Evolutionary conservation across 2,888 invertebrate genomes (phyloP).

Genomic region (Diplazon laetatorius): DNA sequence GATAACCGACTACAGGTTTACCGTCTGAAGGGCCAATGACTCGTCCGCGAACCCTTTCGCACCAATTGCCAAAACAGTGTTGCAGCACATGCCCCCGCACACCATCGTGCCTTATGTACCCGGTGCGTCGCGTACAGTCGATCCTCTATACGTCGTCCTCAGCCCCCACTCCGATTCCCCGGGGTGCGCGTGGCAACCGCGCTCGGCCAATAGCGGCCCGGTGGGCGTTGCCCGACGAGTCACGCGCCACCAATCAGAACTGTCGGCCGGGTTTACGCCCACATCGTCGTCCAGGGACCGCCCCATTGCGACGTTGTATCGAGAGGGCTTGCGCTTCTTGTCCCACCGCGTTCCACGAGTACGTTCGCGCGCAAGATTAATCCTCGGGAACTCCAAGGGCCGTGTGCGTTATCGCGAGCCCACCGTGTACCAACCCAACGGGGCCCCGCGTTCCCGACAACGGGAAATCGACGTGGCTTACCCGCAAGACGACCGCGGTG

Average conservation of each 20-base stretch:
- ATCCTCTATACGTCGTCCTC: not conserved
- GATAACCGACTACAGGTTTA: no score
- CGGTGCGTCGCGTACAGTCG: no score
- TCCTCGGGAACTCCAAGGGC: conserved; percentile 44
- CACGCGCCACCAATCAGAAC: conserved; percentile 40
- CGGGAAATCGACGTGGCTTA: conserved; percentile 18
- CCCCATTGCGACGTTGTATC: conserved; percentile 34
- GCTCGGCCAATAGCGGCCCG: conserved; percentile 18
- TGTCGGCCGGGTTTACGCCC: conserved; percentile 27
- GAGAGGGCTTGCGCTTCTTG: conserved; percentile 35
- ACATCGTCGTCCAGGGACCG: conserved; percentile 12
- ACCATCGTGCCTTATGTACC: no score
- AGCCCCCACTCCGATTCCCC: not conserved
- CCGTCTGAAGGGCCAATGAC: conserved; percentile 22
- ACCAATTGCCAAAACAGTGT: not conserved
- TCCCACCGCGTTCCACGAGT: conserved; percentile 22
- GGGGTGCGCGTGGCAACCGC: conserved; percentile 6
- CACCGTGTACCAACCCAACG: conserved; percentile 26
- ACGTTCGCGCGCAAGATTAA: conserved; percentile 47
- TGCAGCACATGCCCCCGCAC: conserved; percentile 1
- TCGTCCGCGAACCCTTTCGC: not conserved
- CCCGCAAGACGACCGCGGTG: not conserved
- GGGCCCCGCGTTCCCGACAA: conserved; percentile 12
- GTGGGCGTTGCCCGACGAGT: conserved; percentile 32
- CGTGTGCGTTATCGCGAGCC: conserved; percentile 37